Percentiles rank a stretch among this genome's conserved stretches.
Evolutionary conservation across 1,140 invertebrate genomes (phyloP).

Genomic region (Pollicipes pollicipes): DNA sequence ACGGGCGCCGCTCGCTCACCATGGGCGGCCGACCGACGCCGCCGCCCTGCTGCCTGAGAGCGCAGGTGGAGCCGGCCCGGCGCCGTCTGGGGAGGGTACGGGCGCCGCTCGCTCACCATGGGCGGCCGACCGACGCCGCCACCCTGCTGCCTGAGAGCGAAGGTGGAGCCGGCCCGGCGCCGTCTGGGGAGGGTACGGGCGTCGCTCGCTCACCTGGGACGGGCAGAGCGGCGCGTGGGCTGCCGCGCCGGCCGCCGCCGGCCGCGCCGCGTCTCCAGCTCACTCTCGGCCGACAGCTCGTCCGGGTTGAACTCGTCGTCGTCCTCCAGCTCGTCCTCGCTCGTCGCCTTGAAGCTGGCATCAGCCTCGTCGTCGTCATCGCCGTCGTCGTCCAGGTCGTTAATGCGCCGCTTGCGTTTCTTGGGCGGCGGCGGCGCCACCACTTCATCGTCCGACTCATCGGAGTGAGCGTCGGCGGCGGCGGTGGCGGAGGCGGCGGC

Average conservation of each 20-base stretch:
- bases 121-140: too few relatives aligned
- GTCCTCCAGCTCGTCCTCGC: conserved; percentile 4
- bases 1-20: too few relatives aligned
- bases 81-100: too few relatives aligned
- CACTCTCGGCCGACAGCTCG: neutral
- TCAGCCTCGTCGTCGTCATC: neutral
- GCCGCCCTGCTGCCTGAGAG: too few relatives aligned
- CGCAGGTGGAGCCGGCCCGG: too few relatives aligned
- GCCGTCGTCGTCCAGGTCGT: neutral
- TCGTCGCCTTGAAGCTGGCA: neutral
- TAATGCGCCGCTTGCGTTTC: neutral
- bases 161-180: too few relatives aligned
- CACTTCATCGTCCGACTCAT: neutral
- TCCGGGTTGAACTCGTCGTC: conserved; percentile 4
- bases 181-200: too few relatives aligned
- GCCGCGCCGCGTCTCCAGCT: conserved; percentile 23
- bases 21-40: too few relatives aligned
- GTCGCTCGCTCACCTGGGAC: neutral
- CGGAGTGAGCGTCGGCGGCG: neutral
- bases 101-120: too few relatives aligned
- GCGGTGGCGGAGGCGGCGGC: too few relatives aligned
- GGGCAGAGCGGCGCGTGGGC: neutral
- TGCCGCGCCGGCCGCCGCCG: conserved; percentile 23
- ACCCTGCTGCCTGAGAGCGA: too few relatives aligned
- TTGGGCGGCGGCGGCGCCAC: too few relatives aligned